Conservation (phyloP, 2,888 invertebrate species). For the Oscheius myriophilus region DNA sequence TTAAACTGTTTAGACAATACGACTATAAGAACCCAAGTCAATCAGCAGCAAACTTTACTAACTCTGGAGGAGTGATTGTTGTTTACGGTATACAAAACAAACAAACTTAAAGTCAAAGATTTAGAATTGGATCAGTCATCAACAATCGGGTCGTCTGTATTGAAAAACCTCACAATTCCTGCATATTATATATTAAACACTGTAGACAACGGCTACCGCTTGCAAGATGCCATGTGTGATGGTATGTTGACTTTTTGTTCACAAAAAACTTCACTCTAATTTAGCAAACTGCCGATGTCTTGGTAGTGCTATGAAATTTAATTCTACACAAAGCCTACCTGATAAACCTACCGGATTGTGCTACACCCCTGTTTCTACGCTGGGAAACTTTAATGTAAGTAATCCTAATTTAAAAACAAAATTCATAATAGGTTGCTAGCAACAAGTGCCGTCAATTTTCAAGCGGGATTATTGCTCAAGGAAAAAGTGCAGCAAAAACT, state of each 20-base stretch:
- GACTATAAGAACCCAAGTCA: conserved; percentile 1
- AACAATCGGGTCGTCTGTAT: too few relatives aligned
- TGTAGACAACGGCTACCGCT: conserved; percentile 7
- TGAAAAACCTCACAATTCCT: conserved; percentile 9
- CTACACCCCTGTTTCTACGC: conserved; percentile 13
- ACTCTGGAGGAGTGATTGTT: conserved; percentile 14
- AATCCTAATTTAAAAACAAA: neutral
- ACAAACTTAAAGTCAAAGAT: conserved; percentile 1
- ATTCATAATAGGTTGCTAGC: conserved; percentile 1
- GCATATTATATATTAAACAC: conserved; percentile 13
- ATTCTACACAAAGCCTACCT: neutral
- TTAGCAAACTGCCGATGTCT: conserved; percentile 13
- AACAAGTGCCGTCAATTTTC: conserved; percentile 3
- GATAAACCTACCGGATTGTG: conserved; percentile 13
- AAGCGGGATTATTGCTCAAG: conserved; percentile 1
- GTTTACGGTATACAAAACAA: conserved; percentile 14
- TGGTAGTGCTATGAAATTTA: too few relatives aligned
- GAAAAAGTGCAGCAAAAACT: conserved; percentile 2
- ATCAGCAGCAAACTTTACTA: conserved; percentile 15
- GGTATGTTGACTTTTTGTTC: neutral
- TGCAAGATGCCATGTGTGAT: conserved; percentile 20
- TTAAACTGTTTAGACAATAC: neutral
- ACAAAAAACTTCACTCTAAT: neutral
- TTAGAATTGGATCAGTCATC: conserved; percentile 13
- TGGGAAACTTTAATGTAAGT: conserved; percentile 17